Percentiles rank a stretch among this genome's conserved stretches.
phyloP scores from a whole-genome alignment of 2,113 vertebrate species.

The Crotophaga sulcirostris region DNA sequence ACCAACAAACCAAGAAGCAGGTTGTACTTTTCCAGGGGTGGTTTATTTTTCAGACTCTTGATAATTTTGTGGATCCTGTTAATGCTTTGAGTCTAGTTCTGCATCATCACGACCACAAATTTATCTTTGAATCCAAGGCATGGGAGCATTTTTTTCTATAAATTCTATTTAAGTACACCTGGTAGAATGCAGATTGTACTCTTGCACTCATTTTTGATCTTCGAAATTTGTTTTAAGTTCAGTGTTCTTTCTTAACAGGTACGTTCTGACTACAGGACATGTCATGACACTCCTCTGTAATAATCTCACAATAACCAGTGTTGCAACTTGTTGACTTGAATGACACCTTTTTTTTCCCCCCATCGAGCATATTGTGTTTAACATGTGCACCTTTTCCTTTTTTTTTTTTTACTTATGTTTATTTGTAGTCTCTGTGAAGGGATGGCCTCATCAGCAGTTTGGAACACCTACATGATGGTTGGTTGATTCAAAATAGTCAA shows the following conservation, averaged over 20 bases:
- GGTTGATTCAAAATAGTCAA: background rate
- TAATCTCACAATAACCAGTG: background rate
- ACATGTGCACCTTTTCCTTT: background rate
- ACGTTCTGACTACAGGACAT: background rate
- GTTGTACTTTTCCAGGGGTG: background rate
- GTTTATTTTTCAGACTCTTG: background rate
- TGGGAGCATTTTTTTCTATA: background rate
- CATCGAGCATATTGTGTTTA: background rate
- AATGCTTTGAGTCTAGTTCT: background rate
- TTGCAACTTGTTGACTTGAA: background rate
- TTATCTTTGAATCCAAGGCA: background rate
- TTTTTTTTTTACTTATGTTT: background rate
- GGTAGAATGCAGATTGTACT: background rate
- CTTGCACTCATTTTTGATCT: background rate
- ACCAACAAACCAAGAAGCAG: background rate
- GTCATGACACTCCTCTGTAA: background rate
- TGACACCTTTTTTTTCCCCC: background rate
- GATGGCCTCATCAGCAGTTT: background rate
- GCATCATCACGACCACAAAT: background rate
- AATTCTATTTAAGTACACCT: background rate
- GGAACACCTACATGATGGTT: background rate
- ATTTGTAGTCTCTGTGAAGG: background rate
- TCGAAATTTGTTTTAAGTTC: background rate
- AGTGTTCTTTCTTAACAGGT: background rate
- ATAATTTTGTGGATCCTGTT: background rate